Evolutionary conservation across 35 echinoderm and acorn worm genomes (phyloP), one percentile per base, ranked within the genome.

Genomic region (Heliocidaris erythrogramma): DNA sequence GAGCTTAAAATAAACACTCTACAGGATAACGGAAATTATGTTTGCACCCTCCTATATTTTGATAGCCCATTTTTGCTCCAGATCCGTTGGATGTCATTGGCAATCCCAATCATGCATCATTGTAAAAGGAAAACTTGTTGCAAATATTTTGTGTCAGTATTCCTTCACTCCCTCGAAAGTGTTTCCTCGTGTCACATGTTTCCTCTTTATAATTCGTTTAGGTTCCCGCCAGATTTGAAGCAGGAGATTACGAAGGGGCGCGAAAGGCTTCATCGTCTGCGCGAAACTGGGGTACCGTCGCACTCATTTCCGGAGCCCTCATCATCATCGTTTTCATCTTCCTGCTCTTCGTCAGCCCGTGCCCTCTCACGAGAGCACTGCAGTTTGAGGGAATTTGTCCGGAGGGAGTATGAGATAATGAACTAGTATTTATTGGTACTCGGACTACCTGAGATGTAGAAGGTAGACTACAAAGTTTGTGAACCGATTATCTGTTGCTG

Each of bases 311-410:
- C 48, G 91, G 91, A 11, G 91, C 91, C 29, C 4, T 92, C 11
- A 92, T 92, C 47, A 52, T 92, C 47, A 92, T 92, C 29, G 47
- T 92, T 16, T 49, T 92, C 17, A 52, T 92, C 91, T 92, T 92
- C 49, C 91, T 92, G 18, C 49, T 92, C n/a, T 92, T 92, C 49
- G 91, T 92, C 16, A 59, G 48, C 16, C 91, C 91, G 14, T 92
- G 91, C 50, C 91, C 91, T 32, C 29, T 92, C 31, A n/a, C 91
- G 5, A 89, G 87, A 89, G 13, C 87, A 32, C 14, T 89, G 10
- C 31, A 32, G 31, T 32, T 48, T 12, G 8, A 89, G 11, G 31
- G 47, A 2, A 32, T 89, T 14, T 89, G 87, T 47, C 87, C 87
- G 10, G 47, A 48, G 47, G 87, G 87, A 3, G 47, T 48, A 18